Base-by-base conservation (phyloP, 2,797 vertebrate species). In the Danio aesculapii region DNA sequence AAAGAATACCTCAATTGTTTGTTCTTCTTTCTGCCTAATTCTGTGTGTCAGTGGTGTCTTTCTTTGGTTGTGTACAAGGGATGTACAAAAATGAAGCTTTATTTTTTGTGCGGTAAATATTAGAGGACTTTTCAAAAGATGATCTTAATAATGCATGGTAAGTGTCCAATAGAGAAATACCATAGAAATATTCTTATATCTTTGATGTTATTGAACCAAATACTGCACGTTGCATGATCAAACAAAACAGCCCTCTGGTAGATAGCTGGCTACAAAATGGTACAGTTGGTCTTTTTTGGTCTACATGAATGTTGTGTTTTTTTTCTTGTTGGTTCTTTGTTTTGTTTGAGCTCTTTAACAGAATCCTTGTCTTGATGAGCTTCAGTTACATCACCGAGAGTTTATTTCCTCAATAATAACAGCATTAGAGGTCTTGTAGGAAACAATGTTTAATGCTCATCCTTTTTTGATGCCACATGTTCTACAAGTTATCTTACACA, bases 211-310 rank as follows among this genome's bases (percentile, higher is more conserved):
- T 73, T 50, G 13, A 57, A 57, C 39, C 53, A 30, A 17, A 53
- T 67, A 53, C 41, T 44, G 53, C 63, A 59, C 58, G 77, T 19
- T 70, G 79, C 79, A 84, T 84, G 83, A 74, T 73, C 41, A 14
- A 41, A 55, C 63, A 43, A 19, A 46, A 7, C 7, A 62, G 39
- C 41, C 39, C 12, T 59, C 52, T 81, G 47, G 49, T 55, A 73
- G 43, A 75, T 75, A 68, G 21, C 39, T 61, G 21, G 69, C 47
- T 69, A 73, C 47, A 78, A 57, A 69, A 69, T 84, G 47, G 61
- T 77, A 73, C 61, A 68, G 11, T 46, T 9, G 10, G 17, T 61
- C 6, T 70, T 70, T 11, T 39, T 8, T 12, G 43, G 44, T 49
- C 11, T 16, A 47, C 43, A 68, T 49, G 16, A 44, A 1, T 69